Base-by-base conservation (phyloP, 2,888 invertebrate genomes). In the Therioaphis trifolii region DNA sequence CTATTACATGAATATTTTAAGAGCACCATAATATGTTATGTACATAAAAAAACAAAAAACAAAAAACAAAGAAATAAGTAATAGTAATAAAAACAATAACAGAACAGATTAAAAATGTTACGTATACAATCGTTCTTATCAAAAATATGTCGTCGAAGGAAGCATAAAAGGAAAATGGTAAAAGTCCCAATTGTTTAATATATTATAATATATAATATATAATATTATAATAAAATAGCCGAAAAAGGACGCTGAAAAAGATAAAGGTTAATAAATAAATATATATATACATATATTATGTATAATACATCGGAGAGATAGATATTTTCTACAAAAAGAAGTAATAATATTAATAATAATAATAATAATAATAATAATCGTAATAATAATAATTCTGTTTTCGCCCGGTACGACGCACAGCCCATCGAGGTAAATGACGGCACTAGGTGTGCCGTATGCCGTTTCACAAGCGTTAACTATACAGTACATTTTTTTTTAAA, bases 41-140 rank as follows among this genome's bases (percentile, higher is more conserved):
- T 18, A 49, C 21, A 63, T 58, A 69, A 55, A 49, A 35, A 49
- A 84, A 46, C 49, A 61, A 66, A 78, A 21, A 18, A 79, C 61
- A 43, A 71, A 15, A 77, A 66, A 84, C 14, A 24, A 24, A 52
- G 40, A 69, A 55, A 84, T 24, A 78, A 63, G 24, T 40, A 58
- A 43, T 63, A 68, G n/a, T 75, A 55, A 14, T 61, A 80, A 55
- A 40, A 63, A 61, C 46, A 21, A 78, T 69, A 78, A 78, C 75
- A 71, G 63, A 69, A 69, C 49, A 78, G 69, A 80, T 52, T 43
- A 80, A 63, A 69, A 71, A 63, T 75, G 63, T 66, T 68, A 84
- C 63, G 84, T 76, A 78, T 66, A 84, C 63, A 84, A 66, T 68
- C 0, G 21, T 74, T 55, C n/a, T 58, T 66, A 63, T 55, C 27